Base-by-base conservation (phyloP, 2,113 vertebrate genomes). In the Syngnathus floridae region DNA sequence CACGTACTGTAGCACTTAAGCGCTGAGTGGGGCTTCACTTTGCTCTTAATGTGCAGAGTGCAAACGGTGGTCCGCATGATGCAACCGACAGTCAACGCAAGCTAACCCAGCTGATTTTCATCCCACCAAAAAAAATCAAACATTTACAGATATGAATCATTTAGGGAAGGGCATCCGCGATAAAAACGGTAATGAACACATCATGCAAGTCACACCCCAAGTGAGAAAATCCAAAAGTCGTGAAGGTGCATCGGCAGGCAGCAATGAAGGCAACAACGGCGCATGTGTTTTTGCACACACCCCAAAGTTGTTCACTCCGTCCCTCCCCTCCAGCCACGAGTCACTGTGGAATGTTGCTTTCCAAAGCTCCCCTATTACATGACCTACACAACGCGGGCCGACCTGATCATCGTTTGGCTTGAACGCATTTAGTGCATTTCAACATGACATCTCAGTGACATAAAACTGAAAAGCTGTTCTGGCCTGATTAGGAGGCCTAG, bases 401-500 rank as follows among this genome's bases (percentile, higher is more conserved):
- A 19, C 35, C 35, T 57, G 35, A 36, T 57, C 16, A 17, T 14
- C 31, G 26, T 56, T 35, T 56, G 54, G 2, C 26, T 9, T 37
- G 55, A 37, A 17, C 1, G 4, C 5, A 46, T 46, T 46, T 48
- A 9, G 46, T 51, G 19, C n/a, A 11, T 21, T n/a, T 6, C 48
- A 51, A 21, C 48, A 14, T 46, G 16, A 46, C 45, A 51, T n/a
- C n/a, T 10, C 8, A n/a, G 2, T n/a, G 48, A 51, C 19, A 10
- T 9, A 52, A 64, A 37, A n/a, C 41, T 46, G 31, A 64, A 64
- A 37, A 36, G 45, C 26, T 49, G 17, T 77, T 69, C 60, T 88
- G 88, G 74, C 90, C 90, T 91, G 82, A 85, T 89, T 91, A 86
- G 63, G 65, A 89, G 82, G 65, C 87, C 89, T 84, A 90, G 64